phyloP scores from a whole-genome alignment of 2,797 vertebrate species.

The Pygocentrus nattereri region DNA sequence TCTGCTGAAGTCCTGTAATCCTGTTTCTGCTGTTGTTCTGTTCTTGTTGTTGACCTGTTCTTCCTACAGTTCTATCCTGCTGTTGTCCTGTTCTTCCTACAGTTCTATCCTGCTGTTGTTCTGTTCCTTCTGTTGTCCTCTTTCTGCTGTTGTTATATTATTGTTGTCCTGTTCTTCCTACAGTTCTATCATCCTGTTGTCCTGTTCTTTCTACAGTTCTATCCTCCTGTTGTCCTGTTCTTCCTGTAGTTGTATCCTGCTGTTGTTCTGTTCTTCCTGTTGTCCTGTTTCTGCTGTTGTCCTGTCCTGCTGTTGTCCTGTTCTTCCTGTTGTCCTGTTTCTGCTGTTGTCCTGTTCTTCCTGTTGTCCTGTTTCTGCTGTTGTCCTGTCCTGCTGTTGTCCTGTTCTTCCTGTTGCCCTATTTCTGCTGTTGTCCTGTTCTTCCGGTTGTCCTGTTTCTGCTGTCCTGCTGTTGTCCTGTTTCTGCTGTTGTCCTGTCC shows the following conservation, averaged over 20 bases:
- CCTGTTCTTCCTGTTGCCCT: neutral
- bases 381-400: neutral
- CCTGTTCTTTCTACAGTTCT: too few relatives aligned
- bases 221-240: too few relatives aligned
- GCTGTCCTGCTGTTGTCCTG: neutral
- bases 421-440: neutral
- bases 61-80: too few relatives aligned
- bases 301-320: neutral
- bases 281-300: neutral
- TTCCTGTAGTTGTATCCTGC: neutral
- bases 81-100: too few relatives aligned
- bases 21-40: too few relatives aligned
- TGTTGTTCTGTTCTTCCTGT: neutral
- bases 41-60: too few relatives aligned
- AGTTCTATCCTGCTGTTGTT: too few relatives aligned
- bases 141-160: too few relatives aligned
- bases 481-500: neutral
- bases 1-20: too few relatives aligned
- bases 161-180: too few relatives aligned
- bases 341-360: neutral
- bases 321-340: neutral
- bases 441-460: neutral
- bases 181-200: too few relatives aligned
- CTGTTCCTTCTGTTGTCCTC: too few relatives aligned
- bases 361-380: neutral